A percentile compares a stretch with the other conserved stretches of the same genome.
Conservation (phyloP, 2,113 vertebrate species). For the Dicrurus megarhynchus region DNA sequence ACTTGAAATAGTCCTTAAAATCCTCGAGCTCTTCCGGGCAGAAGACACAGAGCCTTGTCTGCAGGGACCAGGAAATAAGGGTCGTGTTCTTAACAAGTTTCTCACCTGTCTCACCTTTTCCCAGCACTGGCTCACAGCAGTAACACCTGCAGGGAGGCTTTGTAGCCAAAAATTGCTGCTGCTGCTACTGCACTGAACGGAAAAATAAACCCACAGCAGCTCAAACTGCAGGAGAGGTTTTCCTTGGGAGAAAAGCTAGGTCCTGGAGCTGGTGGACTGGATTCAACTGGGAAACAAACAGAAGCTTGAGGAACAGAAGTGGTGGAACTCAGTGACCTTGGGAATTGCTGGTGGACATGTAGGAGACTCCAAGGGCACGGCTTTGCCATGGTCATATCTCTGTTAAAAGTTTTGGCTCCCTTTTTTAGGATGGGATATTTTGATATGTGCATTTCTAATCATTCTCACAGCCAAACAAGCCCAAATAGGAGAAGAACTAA, state of each 20-base stretch:
- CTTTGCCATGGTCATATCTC: not conserved
- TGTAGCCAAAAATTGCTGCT: not conserved
- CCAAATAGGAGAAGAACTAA: not conserved
- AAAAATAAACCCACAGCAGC: not conserved
- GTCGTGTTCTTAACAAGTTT: not conserved
- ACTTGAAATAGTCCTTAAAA: not conserved
- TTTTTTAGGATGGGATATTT: not conserved
- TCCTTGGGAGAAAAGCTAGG: not conserved
- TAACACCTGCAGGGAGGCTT: not conserved
- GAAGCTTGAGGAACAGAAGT: not conserved
- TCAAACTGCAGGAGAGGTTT: not conserved
- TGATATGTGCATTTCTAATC: not conserved
- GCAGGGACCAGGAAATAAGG: not conserved
- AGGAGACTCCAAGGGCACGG: not conserved
- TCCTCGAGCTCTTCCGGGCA: not conserved
- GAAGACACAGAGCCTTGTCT: not conserved
- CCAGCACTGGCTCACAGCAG: not conserved
- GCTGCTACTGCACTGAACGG: not conserved
- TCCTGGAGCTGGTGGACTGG: not conserved
- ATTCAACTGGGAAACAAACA: not conserved
- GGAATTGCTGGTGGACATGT: not conserved
- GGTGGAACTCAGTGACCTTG: not conserved
- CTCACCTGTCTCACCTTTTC: not conserved
- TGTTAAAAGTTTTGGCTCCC: not conserved
- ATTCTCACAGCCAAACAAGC: not conserved